A percentile compares a stretch with the other conserved stretches of the same genome.
Evolutionary conservation across 1,140 invertebrate genomes (phyloP).

Genomic region (Heliothis virescens): DNA sequence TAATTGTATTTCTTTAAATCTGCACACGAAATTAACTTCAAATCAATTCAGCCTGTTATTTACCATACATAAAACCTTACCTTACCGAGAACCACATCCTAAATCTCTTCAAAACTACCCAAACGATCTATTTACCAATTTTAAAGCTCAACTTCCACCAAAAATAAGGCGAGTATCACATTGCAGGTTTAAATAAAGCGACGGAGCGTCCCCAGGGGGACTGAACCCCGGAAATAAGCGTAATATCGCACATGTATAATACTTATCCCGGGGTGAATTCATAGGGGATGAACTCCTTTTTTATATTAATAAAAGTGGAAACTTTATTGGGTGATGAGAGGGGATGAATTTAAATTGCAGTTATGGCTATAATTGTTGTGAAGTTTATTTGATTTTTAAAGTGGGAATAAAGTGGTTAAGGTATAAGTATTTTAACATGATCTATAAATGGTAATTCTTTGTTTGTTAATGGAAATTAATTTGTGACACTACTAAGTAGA

Average conservation of each 20-base stretch:
- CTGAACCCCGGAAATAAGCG: constrained; percentile 13
- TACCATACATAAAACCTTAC: too few relatives aligned
- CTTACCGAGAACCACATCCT: not conserved
- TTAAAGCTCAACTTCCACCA: not conserved
- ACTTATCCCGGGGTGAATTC: constrained; percentile 6
- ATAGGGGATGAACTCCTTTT: not conserved
- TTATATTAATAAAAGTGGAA: constrained; percentile 38
- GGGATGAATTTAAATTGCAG: too few relatives aligned
- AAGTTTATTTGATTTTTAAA: too few relatives aligned
- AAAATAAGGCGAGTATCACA: constrained; percentile 15
- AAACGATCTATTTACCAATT: not conserved
- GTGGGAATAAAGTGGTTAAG: too few relatives aligned
- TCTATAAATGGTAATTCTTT: too few relatives aligned
- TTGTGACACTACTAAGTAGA: too few relatives aligned
- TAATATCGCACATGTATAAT: constrained; percentile 30
- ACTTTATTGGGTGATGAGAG: constrained; percentile 1
- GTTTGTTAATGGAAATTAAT: too few relatives aligned
- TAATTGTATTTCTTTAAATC: too few relatives aligned
- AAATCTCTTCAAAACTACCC: not conserved
- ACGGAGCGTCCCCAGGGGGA: not conserved
- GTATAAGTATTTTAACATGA: too few relatives aligned
- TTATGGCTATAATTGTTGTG: too few relatives aligned
- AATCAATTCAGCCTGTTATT: too few relatives aligned
- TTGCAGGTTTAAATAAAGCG: constrained; percentile 15
- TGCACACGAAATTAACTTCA: too few relatives aligned